These are phyloP conservation scores for Drosophila parthenogenetica DNA, from an alignment of 2,888 invertebrate species.

Conservation along the genomic window DNA sequence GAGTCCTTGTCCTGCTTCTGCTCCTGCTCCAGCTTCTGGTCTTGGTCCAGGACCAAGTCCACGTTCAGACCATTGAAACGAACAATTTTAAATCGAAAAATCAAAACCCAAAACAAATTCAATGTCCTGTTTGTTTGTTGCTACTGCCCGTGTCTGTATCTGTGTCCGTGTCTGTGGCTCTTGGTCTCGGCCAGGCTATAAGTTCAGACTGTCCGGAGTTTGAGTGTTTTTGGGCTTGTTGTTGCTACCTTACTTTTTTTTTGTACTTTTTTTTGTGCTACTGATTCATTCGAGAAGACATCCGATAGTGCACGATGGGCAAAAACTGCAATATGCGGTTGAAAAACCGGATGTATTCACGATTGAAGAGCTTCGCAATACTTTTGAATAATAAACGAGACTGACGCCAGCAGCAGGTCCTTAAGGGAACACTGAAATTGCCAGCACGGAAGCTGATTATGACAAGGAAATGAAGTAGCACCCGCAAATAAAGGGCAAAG, in stretches of 20 bases:
- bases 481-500: slow-evolving; percentile 17
- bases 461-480: slow-evolving; percentile 64
- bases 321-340: slow-evolving; percentile 68
- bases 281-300: slow-evolving; percentile 54
- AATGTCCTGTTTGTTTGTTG: slow-evolving; percentile 70
- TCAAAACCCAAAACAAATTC: slow-evolving; percentile 78
- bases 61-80: slow-evolving; percentile 64
- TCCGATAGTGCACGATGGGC: slow-evolving; percentile 62
- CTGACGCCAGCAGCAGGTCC: slow-evolving; percentile 31
- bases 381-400: slow-evolving; percentile 51
- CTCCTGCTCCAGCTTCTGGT: slow-evolving; percentile 11
- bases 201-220: neutral
- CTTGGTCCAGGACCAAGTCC: slow-evolving; percentile 13
- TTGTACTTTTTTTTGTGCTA: slow-evolving; percentile 19
- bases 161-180: slow-evolving; percentile 22
- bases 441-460: slow-evolving; percentile 61
- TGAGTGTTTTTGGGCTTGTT: neutral
- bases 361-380: slow-evolving; percentile 53
- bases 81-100: slow-evolving; percentile 77
- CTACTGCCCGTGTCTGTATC: slow-evolving; percentile 23
- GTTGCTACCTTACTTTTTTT: neutral
- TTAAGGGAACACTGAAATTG: slow-evolving; percentile 40
- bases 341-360: slow-evolving; percentile 68
- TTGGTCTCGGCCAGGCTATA: slow-evolving; percentile 4
- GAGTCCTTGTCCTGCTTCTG: slow-evolving; percentile 1